A percentile compares a stretch with the other conserved stretches of the same genome.
Evolutionary conservation across 2,797 vertebrate genomes (phyloP).

Genomic region (Poecilia wingei): DNA sequence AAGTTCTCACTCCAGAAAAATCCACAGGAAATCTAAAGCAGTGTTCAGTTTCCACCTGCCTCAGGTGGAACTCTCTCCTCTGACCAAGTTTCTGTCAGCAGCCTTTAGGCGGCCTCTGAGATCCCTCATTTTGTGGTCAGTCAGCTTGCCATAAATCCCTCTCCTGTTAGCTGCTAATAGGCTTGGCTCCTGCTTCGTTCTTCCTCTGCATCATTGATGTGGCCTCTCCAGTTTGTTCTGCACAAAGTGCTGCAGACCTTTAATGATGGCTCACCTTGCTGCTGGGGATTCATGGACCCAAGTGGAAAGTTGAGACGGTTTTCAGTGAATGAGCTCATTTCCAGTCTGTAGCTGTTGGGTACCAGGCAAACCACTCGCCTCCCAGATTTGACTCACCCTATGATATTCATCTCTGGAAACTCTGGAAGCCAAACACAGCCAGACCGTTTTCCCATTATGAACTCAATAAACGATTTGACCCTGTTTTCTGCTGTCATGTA

Average conservation of each 20-base stretch:
- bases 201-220: constrained; percentile 56
- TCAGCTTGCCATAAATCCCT: constrained; percentile 60
- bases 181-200: constrained; percentile 51
- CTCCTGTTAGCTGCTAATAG: constrained; percentile 71
- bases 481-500: neutral
- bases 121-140: constrained; percentile 64
- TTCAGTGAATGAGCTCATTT: constrained; percentile 64
- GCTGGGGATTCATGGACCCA: constrained; percentile 46
- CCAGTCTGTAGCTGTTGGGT: constrained; percentile 48
- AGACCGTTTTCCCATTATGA: neutral
- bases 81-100: constrained; percentile 73
- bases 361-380: constrained; percentile 35
- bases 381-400: neutral
- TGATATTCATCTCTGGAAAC: neutral
- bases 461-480: neutral
- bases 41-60: constrained; percentile 79
- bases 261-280: constrained; percentile 64
- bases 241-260: constrained; percentile 29
- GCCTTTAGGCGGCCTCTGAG: constrained; percentile 47
- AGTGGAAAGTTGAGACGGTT: constrained; percentile 59
- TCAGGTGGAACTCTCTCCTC: constrained; percentile 65
- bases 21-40: constrained; percentile 76
- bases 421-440: neutral
- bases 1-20: constrained; percentile 62
- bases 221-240: constrained; percentile 54